Percentiles rank a stretch among this genome's conserved stretches.
phyloP scores from a whole-genome alignment of 1,140 invertebrate genomes.

The Drosophila varians region DNA sequence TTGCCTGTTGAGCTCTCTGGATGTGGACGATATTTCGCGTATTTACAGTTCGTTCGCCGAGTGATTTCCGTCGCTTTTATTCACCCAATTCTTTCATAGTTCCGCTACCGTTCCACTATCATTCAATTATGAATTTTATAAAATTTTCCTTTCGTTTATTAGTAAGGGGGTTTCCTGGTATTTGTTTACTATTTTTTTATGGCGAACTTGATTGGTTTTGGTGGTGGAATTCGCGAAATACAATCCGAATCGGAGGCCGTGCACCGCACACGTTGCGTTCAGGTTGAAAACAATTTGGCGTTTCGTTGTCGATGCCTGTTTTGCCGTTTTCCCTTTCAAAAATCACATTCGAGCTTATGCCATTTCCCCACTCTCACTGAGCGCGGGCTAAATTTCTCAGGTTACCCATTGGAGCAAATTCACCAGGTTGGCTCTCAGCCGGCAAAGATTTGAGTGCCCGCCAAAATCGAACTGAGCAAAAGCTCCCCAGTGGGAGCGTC shows the following conservation, averaged over 20 bases:
- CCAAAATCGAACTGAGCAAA: conserved; percentile 59
- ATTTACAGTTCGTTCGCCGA: conserved; percentile 21
- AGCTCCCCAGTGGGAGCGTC: conserved; percentile 12
- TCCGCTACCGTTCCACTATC: conserved; percentile 30
- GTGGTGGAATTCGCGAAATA: conserved; percentile 7
- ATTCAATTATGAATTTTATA: conserved; percentile 22
- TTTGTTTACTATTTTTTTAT: conserved; percentile 47
- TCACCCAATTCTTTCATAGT: conserved; percentile 71
- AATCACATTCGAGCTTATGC: no score
- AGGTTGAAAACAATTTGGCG: conserved; percentile 3
- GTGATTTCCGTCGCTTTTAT: conserved; percentile 20
- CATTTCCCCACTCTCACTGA: conserved; percentile 31
- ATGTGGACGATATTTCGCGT: conserved; percentile 31
- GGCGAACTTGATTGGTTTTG: conserved; percentile 36
- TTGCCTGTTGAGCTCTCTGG: conserved; percentile 67
- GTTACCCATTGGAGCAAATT: background rate
- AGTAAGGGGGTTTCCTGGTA: conserved; percentile 6
- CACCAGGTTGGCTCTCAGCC: conserved; percentile 32
- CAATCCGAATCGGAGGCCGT: conserved; percentile 6
- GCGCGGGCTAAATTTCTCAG: conserved; percentile 11
- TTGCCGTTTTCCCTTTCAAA: no score
- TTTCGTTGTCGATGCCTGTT: background rate
- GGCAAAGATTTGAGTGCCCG: conserved; percentile 66
- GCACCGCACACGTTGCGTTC: conserved; percentile 59
- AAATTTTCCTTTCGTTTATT: conserved; percentile 24